Base-by-base conservation (phyloP, 2,113 vertebrate genomes). In the Vulpes ferrilata region DNA sequence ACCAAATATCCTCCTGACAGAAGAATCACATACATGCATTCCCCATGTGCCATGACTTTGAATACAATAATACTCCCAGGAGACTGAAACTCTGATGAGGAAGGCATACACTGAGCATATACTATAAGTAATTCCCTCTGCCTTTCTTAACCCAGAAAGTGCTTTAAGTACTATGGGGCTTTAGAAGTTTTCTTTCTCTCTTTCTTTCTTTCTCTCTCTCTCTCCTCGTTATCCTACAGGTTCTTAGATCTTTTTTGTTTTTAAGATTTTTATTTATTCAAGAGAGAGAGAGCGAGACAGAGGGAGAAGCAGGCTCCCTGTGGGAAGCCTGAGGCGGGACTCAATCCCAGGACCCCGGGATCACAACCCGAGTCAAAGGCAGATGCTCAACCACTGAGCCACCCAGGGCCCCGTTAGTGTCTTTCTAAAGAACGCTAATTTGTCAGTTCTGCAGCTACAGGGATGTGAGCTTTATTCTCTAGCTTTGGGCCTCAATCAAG, bases 11-110 rank as follows among this genome's bases (percentile, higher is more conserved):
- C n/a, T 89, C 67, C 48, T 32, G 25, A 79, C 0, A 55, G 51
- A 53, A 17, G 6, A 16, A 55, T 25, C n/a, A 38, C 20, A 22
- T 16, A 15, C 9, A 19, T 25, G 48, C 57, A 51, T 60, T 30
- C 60, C 38, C 71, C 32, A 23, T 7, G 2, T 22, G 38, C 53
- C 69, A 69, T 23, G 30, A 78, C 60, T 69, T 27, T 78, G 30
- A 85, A 43, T 17, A n/a, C 19, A 17, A 7, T 15, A n/a, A 64
- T 1, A 67, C 64, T 71, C 32, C 32, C 43, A 0, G 0, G 53
- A 64, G 67, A 81, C 62, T 12, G 32, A 69, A 79, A 60, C 60
- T 3, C 59, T 2, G 13, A n/a, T 35, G 11, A 59, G 22, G 12
- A 22, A 57, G 30, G 3, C 9, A 2, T 1, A 38, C 19, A 65